These are phyloP conservation scores for Lasius platythorax DNA, from an alignment of 2,888 invertebrate genomes.

Conservation along the genomic window DNA sequence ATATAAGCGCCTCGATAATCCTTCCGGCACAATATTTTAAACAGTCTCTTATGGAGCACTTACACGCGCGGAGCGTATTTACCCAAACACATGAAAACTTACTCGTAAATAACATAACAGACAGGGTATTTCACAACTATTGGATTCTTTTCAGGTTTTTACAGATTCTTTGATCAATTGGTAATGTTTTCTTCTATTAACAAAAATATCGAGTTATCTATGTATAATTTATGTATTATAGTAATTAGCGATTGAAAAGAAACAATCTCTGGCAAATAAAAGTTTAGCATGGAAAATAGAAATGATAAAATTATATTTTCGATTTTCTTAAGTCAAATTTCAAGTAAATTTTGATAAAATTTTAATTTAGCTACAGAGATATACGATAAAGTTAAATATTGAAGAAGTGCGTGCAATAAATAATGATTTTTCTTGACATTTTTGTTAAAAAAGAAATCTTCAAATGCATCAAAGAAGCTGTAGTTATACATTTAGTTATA, in stretches of 20 bases:
- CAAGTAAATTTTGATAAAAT: slow-evolving; percentile 4
- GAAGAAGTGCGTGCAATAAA: neutral
- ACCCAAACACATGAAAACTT: neutral
- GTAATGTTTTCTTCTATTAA: neutral
- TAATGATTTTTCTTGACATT: neutral
- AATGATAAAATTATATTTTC: neutral
- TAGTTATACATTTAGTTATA: slow-evolving; percentile 8
- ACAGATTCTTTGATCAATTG: slow-evolving; percentile 2
- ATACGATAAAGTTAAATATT: neutral
- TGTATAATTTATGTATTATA: neutral
- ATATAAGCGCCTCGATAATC: slow-evolving; percentile 37
- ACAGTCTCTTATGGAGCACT: slow-evolving; percentile 40
- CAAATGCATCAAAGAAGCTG: neutral
- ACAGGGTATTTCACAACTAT: slow-evolving; percentile 4
- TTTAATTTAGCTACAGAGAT: neutral
- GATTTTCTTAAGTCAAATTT: neutral
- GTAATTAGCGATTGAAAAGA: neutral
- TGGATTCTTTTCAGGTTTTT: neutral
- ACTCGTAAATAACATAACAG: slow-evolving; percentile 21
- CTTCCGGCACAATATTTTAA: slow-evolving; percentile 10
- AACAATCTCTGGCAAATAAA: neutral
- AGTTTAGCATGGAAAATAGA: neutral
- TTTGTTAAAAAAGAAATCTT: neutral
- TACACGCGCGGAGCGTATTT: slow-evolving; percentile 29
- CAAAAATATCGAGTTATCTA: neutral